These are phyloP conservation scores for Zeus faber DNA, from an alignment of 2,113 vertebrate genomes.

Conservation along the genomic window DNA sequence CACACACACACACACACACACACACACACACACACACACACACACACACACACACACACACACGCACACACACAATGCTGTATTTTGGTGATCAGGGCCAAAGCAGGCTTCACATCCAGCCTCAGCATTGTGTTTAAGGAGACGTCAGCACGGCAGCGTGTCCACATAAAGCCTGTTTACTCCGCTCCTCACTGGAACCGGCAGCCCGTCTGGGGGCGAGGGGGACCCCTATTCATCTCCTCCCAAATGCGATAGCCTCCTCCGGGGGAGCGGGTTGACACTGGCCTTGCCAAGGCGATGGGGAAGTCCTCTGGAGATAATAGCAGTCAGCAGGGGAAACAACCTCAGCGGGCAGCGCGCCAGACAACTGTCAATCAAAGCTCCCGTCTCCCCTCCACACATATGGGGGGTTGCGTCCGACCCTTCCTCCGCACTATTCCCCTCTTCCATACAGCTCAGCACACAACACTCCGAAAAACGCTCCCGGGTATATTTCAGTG, in stretches of 20 bases:
- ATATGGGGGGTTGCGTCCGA: conserved; percentile 30
- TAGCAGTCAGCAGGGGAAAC: conserved; percentile 71
- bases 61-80: too few relatives aligned
- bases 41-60: too few relatives aligned
- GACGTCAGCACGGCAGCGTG: conserved; percentile 48
- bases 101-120: too few relatives aligned
- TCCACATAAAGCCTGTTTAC: conserved; percentile 69
- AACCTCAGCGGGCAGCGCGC: conserved; percentile 69
- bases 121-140: too few relatives aligned
- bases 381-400: conserved; percentile 43
- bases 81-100: too few relatives aligned
- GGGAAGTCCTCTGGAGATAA: conserved; percentile 73
- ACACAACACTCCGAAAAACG: too few relatives aligned
- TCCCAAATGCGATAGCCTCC: conserved; percentile 72
- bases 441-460: conserved; percentile 24
- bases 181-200: conserved; percentile 55
- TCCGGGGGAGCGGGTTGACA: conserved; percentile 72
- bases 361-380: conserved; percentile 74
- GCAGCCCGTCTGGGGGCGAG: conserved; percentile 25
- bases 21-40: too few relatives aligned
- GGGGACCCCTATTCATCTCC: conserved; percentile 74
- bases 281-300: conserved; percentile 65
- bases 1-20: too few relatives aligned
- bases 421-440: conserved; percentile 32
- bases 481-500: too few relatives aligned